phyloP scores from a whole-genome alignment of 2,113 vertebrate genomes.

The Poeciliopsis prolifica region DNA sequence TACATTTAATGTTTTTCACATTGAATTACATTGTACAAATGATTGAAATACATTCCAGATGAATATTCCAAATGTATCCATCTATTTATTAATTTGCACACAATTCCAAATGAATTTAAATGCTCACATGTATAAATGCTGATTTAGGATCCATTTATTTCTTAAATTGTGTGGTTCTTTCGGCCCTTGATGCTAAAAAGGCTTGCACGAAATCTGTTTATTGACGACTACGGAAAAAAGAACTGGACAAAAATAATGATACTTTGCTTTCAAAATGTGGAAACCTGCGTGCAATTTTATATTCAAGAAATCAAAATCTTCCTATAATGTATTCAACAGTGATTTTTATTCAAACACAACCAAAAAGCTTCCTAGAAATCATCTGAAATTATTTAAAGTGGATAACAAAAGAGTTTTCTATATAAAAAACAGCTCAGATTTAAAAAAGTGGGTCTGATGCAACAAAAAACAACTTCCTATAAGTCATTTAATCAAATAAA shows the following conservation, averaged over 20 bases:
- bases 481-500: background rate
- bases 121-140: background rate
- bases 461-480: background rate
- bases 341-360: background rate
- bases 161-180: background rate
- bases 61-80: background rate
- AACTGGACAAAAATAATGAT: conserved; percentile 20
- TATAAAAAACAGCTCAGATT: background rate
- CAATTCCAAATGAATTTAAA: background rate
- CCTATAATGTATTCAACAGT: background rate
- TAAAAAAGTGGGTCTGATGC: background rate
- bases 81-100: background rate
- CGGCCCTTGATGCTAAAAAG: conserved; percentile 55
- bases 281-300: background rate
- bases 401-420: background rate
- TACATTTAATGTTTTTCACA: too few species aligned
- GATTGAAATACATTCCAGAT: background rate
- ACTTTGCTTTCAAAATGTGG: background rate
- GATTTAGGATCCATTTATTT: background rate
- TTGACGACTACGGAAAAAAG: conserved; percentile 12
- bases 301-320: background rate
- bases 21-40: background rate
- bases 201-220: conserved; percentile 67
- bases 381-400: background rate
- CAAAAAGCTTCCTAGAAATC: background rate